Evolutionary conservation across 1,140 invertebrate genomes (phyloP).

Genomic region (Aphis craccivora): DNA sequence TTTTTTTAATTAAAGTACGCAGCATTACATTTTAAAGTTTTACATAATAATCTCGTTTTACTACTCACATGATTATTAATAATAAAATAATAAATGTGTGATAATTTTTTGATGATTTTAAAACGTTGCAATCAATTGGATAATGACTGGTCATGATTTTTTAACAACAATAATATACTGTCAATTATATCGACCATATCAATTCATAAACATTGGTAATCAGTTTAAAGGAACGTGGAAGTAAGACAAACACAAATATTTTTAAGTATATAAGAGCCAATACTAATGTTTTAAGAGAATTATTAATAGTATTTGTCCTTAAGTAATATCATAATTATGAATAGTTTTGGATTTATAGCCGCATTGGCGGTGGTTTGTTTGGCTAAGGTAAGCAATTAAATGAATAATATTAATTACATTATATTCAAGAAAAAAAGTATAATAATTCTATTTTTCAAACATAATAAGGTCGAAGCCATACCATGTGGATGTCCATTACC

Average conservation of each 20-base stretch:
- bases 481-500: not conserved
- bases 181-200: not conserved
- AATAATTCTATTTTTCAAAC: not conserved
- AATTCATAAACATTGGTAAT: not conserved
- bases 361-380: not conserved
- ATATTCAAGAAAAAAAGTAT: not conserved
- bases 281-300: not conserved
- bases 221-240: not conserved
- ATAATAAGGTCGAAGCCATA: not conserved
- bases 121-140: slow-evolving; percentile 2
- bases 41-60: not conserved
- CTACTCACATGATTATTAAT: not conserved
- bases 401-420: too few relatives aligned
- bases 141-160: not conserved
- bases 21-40: not conserved
- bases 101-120: not conserved
- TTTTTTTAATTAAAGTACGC: not conserved
- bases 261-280: not conserved
- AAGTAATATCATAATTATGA: not conserved
- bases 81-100: not conserved
- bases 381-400: not conserved
- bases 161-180: not conserved
- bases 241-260: not conserved
- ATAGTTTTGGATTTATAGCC: not conserved
- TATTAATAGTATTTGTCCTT: not conserved